phyloP scores from a whole-genome alignment of 2,113 vertebrate genomes.

The Melanocharis versteri region DNA sequence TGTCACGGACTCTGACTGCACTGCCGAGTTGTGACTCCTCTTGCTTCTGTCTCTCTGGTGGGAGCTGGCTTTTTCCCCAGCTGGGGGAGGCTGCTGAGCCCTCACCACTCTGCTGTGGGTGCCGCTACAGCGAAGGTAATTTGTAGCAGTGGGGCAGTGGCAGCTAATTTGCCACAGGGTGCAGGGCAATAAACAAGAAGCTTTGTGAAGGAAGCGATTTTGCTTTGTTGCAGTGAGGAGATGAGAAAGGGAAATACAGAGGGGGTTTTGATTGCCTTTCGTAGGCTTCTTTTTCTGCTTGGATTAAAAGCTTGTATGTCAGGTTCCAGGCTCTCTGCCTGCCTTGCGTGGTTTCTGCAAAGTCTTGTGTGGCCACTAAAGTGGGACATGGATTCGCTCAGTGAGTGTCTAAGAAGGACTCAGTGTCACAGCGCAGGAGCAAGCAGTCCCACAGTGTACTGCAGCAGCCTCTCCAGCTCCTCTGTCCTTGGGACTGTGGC shows the following conservation, averaged over 20 bases:
- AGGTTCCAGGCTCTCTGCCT: background rate
- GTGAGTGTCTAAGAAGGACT: background rate
- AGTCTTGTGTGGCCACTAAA: rapidly evolving
- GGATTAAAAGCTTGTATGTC: background rate
- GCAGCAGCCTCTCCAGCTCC: background rate
- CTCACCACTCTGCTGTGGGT: background rate
- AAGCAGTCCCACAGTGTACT: background rate
- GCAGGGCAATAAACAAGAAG: background rate
- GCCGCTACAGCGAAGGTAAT: background rate
- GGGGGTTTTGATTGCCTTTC: background rate
- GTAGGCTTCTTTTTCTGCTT: background rate
- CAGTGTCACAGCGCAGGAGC: background rate
- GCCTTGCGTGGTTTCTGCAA: rapidly evolving
- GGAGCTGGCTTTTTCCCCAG: background rate
- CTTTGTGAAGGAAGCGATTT: background rate
- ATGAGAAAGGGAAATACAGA: background rate
- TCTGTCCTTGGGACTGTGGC: background rate
- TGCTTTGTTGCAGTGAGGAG: background rate
- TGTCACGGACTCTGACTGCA: background rate
- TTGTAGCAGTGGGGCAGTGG: background rate
- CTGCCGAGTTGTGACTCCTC: background rate
- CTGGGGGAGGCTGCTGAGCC: background rate
- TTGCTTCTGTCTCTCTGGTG: background rate
- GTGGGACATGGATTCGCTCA: background rate
- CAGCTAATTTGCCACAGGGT: background rate